phyloP scores from a whole-genome alignment of 2,797 vertebrate genomes.

The Neostethus bicornis region DNA sequence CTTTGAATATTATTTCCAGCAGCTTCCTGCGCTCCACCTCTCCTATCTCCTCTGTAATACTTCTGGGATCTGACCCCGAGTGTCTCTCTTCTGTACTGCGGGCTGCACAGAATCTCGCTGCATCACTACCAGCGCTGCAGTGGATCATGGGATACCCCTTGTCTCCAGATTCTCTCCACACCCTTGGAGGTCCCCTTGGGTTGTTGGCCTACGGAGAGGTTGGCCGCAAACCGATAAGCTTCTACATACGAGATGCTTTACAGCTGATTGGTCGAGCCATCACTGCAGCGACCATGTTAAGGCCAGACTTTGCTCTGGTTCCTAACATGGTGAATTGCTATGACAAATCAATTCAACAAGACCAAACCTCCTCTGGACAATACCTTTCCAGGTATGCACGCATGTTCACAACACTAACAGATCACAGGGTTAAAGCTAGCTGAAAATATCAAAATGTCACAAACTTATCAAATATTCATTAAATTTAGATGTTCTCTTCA shows the following conservation, averaged over 20 bases:
- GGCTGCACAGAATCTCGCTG: slow-evolving; percentile 71
- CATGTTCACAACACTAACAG: not conserved
- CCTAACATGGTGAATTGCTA: slow-evolving; percentile 83
- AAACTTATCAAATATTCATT: not conserved
- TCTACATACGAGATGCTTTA: slow-evolving; percentile 85
- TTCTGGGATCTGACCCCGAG: slow-evolving; percentile 85
- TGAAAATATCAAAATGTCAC: not conserved
- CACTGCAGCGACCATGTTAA: slow-evolving; percentile 68
- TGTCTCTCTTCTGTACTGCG: slow-evolving; percentile 79
- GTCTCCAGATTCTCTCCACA: slow-evolving; percentile 83
- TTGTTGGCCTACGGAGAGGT: slow-evolving; percentile 90
- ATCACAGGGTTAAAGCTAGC: not conserved
- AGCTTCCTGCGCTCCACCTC: slow-evolving; percentile 79
- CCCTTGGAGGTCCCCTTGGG: slow-evolving; percentile 84
- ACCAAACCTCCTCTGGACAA: slow-evolving; percentile 79
- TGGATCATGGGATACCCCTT: slow-evolving; percentile 92
- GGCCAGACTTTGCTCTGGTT: slow-evolving; percentile 77
- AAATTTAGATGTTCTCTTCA: not conserved
- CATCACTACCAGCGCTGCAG: slow-evolving; percentile 78
- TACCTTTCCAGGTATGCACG: slow-evolving; percentile 83
- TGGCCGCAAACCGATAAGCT: slow-evolving; percentile 85
- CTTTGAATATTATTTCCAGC: slow-evolving; percentile 74
- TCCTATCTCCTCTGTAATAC: slow-evolving; percentile 77
- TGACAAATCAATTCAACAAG: slow-evolving; percentile 59
- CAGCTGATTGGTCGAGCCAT: slow-evolving; percentile 84